Percentiles rank a stretch among this genome's conserved stretches.
These are phyloP conservation scores for Rhingia campestris DNA, from an alignment of 2,888 invertebrate genomes.

Conservation along the genomic window DNA sequence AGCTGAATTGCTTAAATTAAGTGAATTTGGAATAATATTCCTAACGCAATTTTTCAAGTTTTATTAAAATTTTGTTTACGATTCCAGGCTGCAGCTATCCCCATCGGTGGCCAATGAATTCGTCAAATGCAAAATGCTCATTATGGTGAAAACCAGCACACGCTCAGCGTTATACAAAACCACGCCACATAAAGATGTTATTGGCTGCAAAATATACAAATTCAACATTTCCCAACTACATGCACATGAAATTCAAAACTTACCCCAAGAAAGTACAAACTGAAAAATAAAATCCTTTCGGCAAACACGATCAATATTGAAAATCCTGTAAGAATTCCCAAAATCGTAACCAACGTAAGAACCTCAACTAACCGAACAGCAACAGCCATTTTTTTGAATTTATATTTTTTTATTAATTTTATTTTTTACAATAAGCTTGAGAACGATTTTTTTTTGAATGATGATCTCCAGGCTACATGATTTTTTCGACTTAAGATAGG, in stretches of 20 bases:
- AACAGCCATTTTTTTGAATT: slow-evolving; percentile 66
- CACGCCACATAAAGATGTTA: slow-evolving; percentile 13
- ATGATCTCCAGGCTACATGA: not conserved
- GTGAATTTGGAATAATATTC: too few relatives aligned
- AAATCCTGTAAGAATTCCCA: slow-evolving; percentile 67
- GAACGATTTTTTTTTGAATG: slow-evolving; percentile 21
- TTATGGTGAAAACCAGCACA: slow-evolving; percentile 44
- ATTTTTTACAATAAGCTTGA: not conserved
- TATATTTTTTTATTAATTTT: slow-evolving; percentile 32
- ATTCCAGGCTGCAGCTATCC: not conserved
- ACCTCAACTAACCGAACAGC: slow-evolving; percentile 73
- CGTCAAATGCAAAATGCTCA: slow-evolving; percentile 52
- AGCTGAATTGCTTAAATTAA: too few relatives aligned
- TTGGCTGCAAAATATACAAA: slow-evolving; percentile 39
- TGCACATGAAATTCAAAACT: slow-evolving; percentile 22
- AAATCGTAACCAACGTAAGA: slow-evolving; percentile 64
- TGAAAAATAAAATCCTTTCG: slow-evolving; percentile 45
- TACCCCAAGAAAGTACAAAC: slow-evolving; percentile 45
- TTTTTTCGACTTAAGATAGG: slow-evolving; percentile 10
- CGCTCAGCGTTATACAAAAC: slow-evolving; percentile 50
- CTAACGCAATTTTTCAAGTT: too few relatives aligned
- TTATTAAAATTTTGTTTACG: too few relatives aligned
- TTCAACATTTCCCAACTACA: not conserved
- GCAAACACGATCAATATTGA: slow-evolving; percentile 66
- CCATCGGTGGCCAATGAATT: slow-evolving; percentile 26